Conservation (phyloP, 2,888 invertebrate species). For the Hybos culiciformis region DNA sequence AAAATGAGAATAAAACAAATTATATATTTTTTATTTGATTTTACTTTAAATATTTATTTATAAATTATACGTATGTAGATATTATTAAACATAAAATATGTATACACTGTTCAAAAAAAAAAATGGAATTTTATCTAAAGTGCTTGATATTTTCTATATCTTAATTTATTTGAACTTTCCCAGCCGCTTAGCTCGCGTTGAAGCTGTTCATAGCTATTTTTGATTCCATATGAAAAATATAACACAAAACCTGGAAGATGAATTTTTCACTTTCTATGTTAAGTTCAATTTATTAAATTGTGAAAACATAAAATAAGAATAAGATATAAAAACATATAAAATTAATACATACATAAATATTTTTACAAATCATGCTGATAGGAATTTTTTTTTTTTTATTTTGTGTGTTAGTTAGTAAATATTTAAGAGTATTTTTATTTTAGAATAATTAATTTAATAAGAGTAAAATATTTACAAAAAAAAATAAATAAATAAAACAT, state of each 20-base stretch:
- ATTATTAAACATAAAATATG: too few species aligned
- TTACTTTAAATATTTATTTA: too few species aligned
- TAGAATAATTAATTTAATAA: too few species aligned
- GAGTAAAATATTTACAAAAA: too few species aligned
- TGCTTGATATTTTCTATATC: neutral
- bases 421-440: too few species aligned
- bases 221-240: slow-evolving; percentile 58
- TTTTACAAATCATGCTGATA: neutral
- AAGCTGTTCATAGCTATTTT: slow-evolving; percentile 31
- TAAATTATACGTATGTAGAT: too few species aligned
- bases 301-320: neutral
- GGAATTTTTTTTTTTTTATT: slow-evolving; percentile 1
- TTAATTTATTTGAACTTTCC: slow-evolving; percentile 21
- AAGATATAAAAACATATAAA: neutral
- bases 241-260: slow-evolving; percentile 56
- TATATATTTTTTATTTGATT: too few species aligned
- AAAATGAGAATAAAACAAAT: too few species aligned
- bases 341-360: neutral
- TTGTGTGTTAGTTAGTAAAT: neutral
- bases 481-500: too few species aligned
- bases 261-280: slow-evolving; percentile 6
- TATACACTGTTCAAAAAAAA: too few species aligned
- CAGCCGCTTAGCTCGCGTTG: slow-evolving; percentile 26
- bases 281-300: slow-evolving; percentile 11
- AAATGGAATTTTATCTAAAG: neutral